Evolutionary conservation across 1,140 invertebrate genomes (phyloP).

Genomic region (Dreissena rostriformis): DNA sequence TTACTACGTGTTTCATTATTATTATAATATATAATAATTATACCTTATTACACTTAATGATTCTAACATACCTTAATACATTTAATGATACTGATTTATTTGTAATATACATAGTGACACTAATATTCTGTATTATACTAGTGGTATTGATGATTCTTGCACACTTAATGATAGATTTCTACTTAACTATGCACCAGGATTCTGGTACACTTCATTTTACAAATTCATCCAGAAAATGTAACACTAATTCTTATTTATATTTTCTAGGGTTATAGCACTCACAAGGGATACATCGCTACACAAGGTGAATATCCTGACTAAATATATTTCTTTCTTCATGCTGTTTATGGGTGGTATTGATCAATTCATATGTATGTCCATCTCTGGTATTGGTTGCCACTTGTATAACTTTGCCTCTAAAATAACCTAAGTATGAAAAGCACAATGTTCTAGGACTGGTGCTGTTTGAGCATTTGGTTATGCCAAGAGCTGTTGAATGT

Average conservation of each 20-base stretch:
- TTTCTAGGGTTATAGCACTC: constrained; percentile 69
- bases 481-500: no score
- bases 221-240: not conserved
- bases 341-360: no score
- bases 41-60: not conserved
- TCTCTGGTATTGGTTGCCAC: no score
- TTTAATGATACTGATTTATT: not conserved
- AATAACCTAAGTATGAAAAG: no score
- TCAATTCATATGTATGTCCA: no score
- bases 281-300: constrained; percentile 73
- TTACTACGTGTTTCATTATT: no score
- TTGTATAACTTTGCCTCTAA: no score
- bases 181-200: not conserved
- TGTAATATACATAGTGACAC: not conserved
- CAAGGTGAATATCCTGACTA: constrained; percentile 66
- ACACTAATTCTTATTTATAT: constrained; percentile 34
- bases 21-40: no score
- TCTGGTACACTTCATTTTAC: not conserved
- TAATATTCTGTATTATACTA: not conserved
- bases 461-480: no score
- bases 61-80: not conserved
- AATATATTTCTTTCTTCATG: not conserved
- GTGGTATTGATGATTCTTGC: not conserved
- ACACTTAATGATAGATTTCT: not conserved
- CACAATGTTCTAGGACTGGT: no score